These are phyloP conservation scores for Allobates femoralis DNA, from an alignment of 2,797 vertebrate genomes.

Conservation along the genomic window DNA sequence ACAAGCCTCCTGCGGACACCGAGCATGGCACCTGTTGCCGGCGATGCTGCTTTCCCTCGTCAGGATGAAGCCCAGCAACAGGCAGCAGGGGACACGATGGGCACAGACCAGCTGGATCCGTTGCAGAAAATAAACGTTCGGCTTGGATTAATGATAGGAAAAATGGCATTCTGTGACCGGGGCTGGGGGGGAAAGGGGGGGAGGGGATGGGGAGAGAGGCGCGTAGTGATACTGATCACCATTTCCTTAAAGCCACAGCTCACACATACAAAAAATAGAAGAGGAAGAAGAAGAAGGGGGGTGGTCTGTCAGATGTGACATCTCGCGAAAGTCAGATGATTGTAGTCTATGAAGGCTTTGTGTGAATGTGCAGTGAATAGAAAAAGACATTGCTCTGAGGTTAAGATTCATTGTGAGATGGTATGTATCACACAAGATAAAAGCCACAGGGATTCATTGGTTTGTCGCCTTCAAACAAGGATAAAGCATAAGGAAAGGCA, in stretches of 20 bases:
- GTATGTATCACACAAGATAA: too few species aligned
- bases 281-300: background rate
- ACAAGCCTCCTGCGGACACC: background rate
- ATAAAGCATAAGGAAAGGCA: too few species aligned
- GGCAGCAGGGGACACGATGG: background rate
- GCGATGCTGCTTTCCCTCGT: slow-evolving; percentile 60
- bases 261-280: background rate
- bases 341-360: background rate
- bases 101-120: slow-evolving; percentile 53
- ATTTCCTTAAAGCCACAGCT: slow-evolving; percentile 54
- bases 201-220: slow-evolving; percentile 51
- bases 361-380: background rate
- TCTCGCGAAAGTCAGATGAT: background rate
- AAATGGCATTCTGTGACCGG: slow-evolving; percentile 57
- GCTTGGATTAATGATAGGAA: slow-evolving; percentile 56
- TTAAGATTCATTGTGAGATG: background rate
- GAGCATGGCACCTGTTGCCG: slow-evolving; percentile 76
- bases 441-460: too few species aligned
- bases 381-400: background rate
- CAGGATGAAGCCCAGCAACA: slow-evolving; percentile 63
- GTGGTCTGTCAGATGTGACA: background rate
- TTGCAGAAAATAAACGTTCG: slow-evolving; percentile 61
- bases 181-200: slow-evolving; percentile 60
- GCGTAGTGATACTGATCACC: slow-evolving; percentile 37
- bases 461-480: too few species aligned